Base-by-base conservation (phyloP, 2,888 invertebrate genomes). In the Eristalis pertinax region DNA sequence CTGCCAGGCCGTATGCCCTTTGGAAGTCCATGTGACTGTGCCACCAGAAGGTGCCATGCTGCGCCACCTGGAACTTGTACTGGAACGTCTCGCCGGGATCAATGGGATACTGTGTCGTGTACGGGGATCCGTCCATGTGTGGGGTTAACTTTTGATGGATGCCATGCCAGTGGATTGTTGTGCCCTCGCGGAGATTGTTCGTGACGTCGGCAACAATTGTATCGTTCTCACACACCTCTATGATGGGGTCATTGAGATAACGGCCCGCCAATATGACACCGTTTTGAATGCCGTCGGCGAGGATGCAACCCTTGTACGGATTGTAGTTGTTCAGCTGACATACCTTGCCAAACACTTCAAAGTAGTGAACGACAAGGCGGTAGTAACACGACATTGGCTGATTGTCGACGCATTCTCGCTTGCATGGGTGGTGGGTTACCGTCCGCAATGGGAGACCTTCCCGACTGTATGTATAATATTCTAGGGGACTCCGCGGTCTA, bases 121-220 rank as follows among this genome's bases (percentile, higher is more conserved):
- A 91, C 0, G 92, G 92, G 15, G 92, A 91, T 0, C 92, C 92
- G 62, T 92, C 92, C 92, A 92, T 92, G 43, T 91, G 90, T 0
- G 92, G 92, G 4, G 91, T 91, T 3, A 89, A 73, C 0, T 88
- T 89, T 80, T 92, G 91, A 68, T 91, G 92, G 35, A 92, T 89
- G 15, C 92, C 92, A 76, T 92, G 92, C 92, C 92, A 92, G 77
- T 92, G 92, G 1, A 92, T 88, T 0, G 92, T 91, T 0, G 92
- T 92, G 2, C 90, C 89, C 77, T 92, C 92, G 67, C 91, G 91
- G 89, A 92, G 89, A 32, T 90, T 91, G 62, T 92, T 92, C 60
- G 91, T 91, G 0, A 79, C 74, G 43, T 92, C 92, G 3, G 90
- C 92, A 3, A 92, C 90, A 43, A 92, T 90, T 3, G 91, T 92